phyloP scores from a whole-genome alignment of 2,113 vertebrate species.

The Vidua chalybeata region DNA sequence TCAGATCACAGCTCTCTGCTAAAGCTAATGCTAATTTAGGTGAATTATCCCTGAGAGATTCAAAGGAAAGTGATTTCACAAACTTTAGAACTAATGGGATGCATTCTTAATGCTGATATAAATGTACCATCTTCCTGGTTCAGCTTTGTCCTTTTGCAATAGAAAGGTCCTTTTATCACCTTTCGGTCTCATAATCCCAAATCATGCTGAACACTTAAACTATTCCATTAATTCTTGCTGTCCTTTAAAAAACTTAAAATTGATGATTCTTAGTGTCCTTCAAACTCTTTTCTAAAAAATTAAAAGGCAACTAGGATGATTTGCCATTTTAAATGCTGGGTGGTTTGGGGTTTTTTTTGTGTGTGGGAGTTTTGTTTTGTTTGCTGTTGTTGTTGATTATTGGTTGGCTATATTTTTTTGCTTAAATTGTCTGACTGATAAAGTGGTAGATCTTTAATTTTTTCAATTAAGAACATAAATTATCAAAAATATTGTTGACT shows the following conservation, averaged over 20 bases:
- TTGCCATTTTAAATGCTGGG: background rate
- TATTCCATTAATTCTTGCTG: constrained; percentile 3
- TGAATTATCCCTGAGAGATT: constrained; percentile 44
- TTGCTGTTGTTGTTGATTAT: background rate
- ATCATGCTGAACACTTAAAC: constrained; percentile 19
- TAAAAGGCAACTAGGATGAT: background rate
- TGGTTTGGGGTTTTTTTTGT: fast-evolving
- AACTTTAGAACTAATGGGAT: constrained; percentile 30
- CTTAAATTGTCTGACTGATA: background rate
- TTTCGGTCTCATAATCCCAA: constrained; percentile 47
- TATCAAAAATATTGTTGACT: background rate
- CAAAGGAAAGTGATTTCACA: constrained; percentile 30
- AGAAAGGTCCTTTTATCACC: constrained; percentile 9
- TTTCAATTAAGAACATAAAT: background rate
- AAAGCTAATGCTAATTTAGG: constrained; percentile 52
- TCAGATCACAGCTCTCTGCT: constrained; percentile 44
- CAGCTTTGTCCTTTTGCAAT: constrained; percentile 13
- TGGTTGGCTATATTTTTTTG: background rate
- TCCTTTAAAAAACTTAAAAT: background rate
- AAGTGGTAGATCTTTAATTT: background rate
- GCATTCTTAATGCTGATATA: constrained; percentile 36
- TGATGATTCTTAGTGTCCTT: background rate
- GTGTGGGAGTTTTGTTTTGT: background rate
- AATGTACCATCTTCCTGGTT: background rate
- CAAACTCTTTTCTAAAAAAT: background rate